Evolutionary conservation across 2,113 vertebrate species (phyloP), one percentile per base, ranked within the genome.

Genomic region (Variabilichromis moorii): DNA sequence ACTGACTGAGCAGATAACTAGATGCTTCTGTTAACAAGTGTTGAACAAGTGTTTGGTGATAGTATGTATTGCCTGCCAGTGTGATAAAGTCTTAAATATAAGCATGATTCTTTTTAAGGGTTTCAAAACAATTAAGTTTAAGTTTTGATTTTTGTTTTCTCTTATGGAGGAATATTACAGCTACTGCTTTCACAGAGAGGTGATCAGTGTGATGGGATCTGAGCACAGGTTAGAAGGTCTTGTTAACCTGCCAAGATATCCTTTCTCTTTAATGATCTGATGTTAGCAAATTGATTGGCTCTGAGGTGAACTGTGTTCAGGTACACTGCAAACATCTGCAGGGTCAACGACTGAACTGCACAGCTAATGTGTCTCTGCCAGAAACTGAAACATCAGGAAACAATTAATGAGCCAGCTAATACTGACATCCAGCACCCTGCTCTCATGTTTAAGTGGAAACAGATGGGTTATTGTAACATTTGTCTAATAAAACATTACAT

Each of bases 211-310:
- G 28, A 26, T 59, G 78, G 53, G 76, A 81, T 83, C 54, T 50
- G 12, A 73, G 40, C 5, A 13, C 3, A 9, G 53, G 57, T 84
- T 76, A 26, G 84, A 12, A 53, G 37, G 54, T 79, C 55, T 19
- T 24, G 80, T 79, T 82, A 61, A 55, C 63, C 54, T 51, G 83
- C 85, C 85, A 90, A 78, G 54, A 83, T 76, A 85, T 50, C 19
- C 81, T 86, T 81, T 85, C 59, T 26, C 68, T 11, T 12, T 50
- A 31, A 50, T 78, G 50, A 50, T 71, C 51, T 24, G 53, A 24
- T 83, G 73, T 89, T 84, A 61, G 89, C 82, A 90, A 82, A 91
- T 33, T 68, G 87, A 88, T 89, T 10, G 19, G 24, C 61, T 68
- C 26, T 2, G 66, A 83, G 83, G 63, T 4, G 4, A 81, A 47